Percentiles rank a stretch among this genome's conserved stretches.
These are phyloP conservation scores for Artibeus jamaicensis DNA, from an alignment of 2,797 vertebrate species.

Conservation along the genomic window DNA sequence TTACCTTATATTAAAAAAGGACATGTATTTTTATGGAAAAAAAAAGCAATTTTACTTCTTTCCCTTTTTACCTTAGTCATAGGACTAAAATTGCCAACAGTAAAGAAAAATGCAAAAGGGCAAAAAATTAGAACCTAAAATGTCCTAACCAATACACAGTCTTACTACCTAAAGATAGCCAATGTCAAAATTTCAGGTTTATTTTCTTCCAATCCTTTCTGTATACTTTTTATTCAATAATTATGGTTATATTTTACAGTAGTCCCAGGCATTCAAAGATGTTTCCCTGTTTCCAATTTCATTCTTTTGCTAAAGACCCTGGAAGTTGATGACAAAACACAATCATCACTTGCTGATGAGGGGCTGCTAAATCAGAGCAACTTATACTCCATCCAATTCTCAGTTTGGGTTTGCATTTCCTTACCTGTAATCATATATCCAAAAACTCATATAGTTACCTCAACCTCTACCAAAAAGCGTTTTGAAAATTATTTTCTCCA, in stretches of 20 bases:
- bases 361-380: neutral
- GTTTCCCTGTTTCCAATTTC: neutral
- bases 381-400: neutral
- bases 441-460: neutral
- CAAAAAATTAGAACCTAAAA: neutral
- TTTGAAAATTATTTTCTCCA: neutral
- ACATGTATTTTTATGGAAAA: neutral
- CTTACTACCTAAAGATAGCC: neutral
- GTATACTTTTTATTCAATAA: neutral
- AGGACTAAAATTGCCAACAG: neutral
- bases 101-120: neutral
- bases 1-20: neutral
- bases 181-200: neutral
- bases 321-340: neutral
- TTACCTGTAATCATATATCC: neutral
- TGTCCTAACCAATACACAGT: neutral
- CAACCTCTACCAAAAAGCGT: neutral
- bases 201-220: neutral
- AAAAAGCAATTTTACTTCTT: conserved; percentile 5
- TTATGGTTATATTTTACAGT: neutral
- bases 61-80: neutral
- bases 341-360: neutral
- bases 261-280: neutral
- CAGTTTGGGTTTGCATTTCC: neutral
- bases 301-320: neutral